These are phyloP conservation scores for Tinea trinotella DNA, from an alignment of 2,888 invertebrate genomes.

Conservation along the genomic window DNA sequence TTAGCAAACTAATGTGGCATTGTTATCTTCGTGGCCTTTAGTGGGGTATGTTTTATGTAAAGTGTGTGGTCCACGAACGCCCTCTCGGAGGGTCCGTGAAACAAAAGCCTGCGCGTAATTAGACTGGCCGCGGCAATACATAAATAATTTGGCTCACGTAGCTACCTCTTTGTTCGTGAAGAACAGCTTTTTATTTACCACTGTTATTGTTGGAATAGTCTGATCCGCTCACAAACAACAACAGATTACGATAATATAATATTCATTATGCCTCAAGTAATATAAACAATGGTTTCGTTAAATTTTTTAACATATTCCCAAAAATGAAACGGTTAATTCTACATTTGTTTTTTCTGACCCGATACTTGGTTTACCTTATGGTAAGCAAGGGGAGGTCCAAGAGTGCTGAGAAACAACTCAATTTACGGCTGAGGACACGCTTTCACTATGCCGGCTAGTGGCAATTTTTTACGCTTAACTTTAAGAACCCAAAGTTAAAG, in stretches of 20 bases:
- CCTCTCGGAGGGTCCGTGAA: slow-evolving; percentile 34
- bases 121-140: slow-evolving; percentile 68
- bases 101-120: slow-evolving; percentile 68
- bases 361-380: no score
- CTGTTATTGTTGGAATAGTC: neutral
- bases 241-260: slow-evolving; percentile 5
- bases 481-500: no score
- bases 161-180: slow-evolving; percentile 58
- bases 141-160: slow-evolving; percentile 71
- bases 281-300: neutral
- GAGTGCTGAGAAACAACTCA: no score
- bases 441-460: no score
- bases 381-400: no score
- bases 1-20: slow-evolving; percentile 15
- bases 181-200: slow-evolving; percentile 65
- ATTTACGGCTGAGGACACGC: no score
- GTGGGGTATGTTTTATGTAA: slow-evolving; percentile 1
- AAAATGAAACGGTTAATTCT: no score
- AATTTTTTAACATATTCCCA: no score
- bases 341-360: no score
- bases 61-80: slow-evolving; percentile 6
- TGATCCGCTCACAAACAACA: slow-evolving; percentile 12
- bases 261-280: neutral
- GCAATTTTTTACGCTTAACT: no score
- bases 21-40: slow-evolving; percentile 17